Evolutionary conservation across 2,113 vertebrate genomes (phyloP).

Genomic region (cattle (Bos taurus)): DNA sequence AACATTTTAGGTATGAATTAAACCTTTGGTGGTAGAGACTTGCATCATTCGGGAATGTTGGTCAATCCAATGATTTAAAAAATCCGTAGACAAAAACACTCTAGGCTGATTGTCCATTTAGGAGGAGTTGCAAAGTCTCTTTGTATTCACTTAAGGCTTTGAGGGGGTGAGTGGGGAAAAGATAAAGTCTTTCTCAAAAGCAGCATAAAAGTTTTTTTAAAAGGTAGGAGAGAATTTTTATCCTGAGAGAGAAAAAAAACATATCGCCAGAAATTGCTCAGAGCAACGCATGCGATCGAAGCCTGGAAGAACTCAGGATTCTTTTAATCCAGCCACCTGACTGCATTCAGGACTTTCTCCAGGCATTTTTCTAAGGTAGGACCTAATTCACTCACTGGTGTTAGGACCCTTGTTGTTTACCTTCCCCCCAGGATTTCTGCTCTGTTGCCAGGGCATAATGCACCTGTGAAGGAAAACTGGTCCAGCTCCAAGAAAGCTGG

Average conservation of each 20-base stretch:
- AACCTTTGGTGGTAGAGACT: slow-evolving; percentile 71
- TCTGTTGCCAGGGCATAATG: not conserved
- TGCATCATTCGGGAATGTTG: slow-evolving; percentile 65
- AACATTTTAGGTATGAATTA: slow-evolving; percentile 77
- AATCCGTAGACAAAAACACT: slow-evolving; percentile 31
- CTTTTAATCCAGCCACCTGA: not conserved
- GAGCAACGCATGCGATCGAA: not conserved
- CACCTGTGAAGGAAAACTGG: not conserved
- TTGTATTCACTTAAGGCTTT: slow-evolving; percentile 5
- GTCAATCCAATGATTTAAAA: slow-evolving; percentile 53
- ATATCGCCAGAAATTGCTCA: not conserved
- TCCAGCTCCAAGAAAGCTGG: not conserved
- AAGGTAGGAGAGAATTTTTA: not conserved
- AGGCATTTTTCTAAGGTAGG: not conserved
- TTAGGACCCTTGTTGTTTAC: not conserved
- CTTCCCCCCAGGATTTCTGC: not conserved
- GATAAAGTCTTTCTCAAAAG: not conserved
- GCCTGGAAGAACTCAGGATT: not conserved
- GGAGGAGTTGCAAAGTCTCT: slow-evolving; percentile 7
- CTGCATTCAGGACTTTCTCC: not conserved
- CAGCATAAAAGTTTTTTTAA: not conserved
- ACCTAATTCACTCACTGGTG: not conserved
- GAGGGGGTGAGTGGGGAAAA: not conserved
- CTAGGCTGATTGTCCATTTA: not conserved
- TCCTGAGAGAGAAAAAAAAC: not conserved